Base-by-base conservation (phyloP, 1,140 invertebrate genomes). In the Drosophila oshimai region DNA sequence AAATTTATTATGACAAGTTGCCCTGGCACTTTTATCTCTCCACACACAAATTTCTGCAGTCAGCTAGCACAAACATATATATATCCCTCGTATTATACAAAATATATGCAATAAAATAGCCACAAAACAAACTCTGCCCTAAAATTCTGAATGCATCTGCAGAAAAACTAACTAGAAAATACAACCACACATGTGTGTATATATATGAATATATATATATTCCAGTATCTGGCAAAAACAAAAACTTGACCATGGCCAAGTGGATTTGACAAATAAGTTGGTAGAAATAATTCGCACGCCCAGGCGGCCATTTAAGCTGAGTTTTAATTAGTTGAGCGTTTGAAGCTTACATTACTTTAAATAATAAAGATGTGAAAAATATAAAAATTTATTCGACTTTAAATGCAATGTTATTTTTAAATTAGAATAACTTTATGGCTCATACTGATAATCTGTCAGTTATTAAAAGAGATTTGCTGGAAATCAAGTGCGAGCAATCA, bases 1-100 rank as follows among this genome's bases (percentile, higher is more conserved):
- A 15, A 83, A 89, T 89, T 89, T 89, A 89, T 89, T 89, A 89
- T 89, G 86, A 89, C 86, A 89, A 89, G 86, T 89, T 89, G 79
- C 86, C 73, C 79, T 89, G 86, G 62, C 86, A 89, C 86, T 89
- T 89, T 89, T 89, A 89, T 89, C 86, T 89, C 73, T 71, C 34
- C 68, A 47, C 74, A 80, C 80, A 87, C 80, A 84, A 69, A 79
- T 79, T 79, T 72, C 24, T 71, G 54, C 79, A 74, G 68, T 28
- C 44, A 47, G 22, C 41, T 41, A 6, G 18, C 31, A 45, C 47
- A 58, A 45, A 37, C 53, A 51, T 28, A 65, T 33, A 60, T 6
- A 54, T 24, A 53, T 17, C 7, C 6, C 54, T 81, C 65, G 57
- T 72, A 74, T 74, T 79, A 86, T 81, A 80, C 73, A 51, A 75